Evolutionary conservation across 2,797 vertebrate genomes (phyloP), one percentile per base, ranked within the genome.

Genomic region (Acanthurus tractus): DNA sequence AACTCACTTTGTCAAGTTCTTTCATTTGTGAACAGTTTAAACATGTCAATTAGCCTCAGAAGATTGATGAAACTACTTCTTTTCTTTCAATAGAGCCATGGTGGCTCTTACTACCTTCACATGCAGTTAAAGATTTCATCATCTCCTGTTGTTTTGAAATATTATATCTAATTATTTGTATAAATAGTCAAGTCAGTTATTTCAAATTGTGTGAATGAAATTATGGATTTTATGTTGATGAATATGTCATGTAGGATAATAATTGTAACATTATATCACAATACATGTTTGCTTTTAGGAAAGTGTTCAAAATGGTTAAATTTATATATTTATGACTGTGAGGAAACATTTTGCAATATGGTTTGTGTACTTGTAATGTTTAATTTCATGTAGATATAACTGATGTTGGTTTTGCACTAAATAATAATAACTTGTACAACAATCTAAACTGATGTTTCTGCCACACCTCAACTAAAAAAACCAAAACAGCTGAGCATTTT

Each of bases 401-500:
- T 34, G 29, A 7, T 11, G 42, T 38, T 40, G 9, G 0, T 42
- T 25, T 52, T 8, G 34, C 13, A 62, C 23, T 17, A 3, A 59
- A n/a, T 14, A 13, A 53, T 3, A 34, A 45, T 20, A 11, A 54
- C 44, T 44, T 23, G 29, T 34, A 34, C 7, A 34, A 23, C 5
- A n/a, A 52, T 40, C 23, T 49, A 7, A 34, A 34, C 29, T 34
- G 1, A 34, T 34, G 29, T 34, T 34, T 34, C 29, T 34, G 29
- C 29, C 5, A 42, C 40, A 23, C 23, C 13, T 61, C 55, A 18
- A 2, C 53, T 45, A 22, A n/a, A 42, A 42, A 25, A 63, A 59
- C 6, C 4, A 17, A 59, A 8, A 14, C 57, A 76, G 29, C 15
- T 23, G 23, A 74, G 59, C 14, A 65, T 50, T 49, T 45, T 61